A percentile compares a stretch with the other conserved stretches of the same genome.
Evolutionary conservation across 2,113 vertebrate species (phyloP).

Genomic region (Hemiscyllium ocellatum): DNA sequence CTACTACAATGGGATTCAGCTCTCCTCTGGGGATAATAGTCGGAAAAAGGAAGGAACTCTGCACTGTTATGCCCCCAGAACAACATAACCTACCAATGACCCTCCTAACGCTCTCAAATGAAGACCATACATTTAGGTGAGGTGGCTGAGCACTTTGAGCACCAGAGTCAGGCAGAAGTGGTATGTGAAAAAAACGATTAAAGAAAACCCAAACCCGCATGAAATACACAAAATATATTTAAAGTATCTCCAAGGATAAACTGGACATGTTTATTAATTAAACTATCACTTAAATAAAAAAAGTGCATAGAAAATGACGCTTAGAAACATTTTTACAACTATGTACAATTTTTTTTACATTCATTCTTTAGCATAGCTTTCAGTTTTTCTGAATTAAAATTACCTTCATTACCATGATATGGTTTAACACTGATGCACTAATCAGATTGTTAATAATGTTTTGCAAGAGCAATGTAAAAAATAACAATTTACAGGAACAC

Average conservation of each 20-base stretch:
- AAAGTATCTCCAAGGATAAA: constrained; percentile 62
- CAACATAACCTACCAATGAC: not conserved
- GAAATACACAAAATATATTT: constrained; percentile 33
- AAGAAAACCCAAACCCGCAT: not conserved
- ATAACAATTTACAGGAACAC: constrained; percentile 39
- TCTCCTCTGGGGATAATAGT: not conserved
- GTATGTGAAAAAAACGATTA: not conserved
- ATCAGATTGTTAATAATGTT: constrained; percentile 50
- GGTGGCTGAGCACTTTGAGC: not conserved
- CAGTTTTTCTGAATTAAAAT: constrained; percentile 64
- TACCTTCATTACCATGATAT: constrained; percentile 85
- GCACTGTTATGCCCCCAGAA: not conserved
- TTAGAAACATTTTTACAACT: constrained; percentile 99
- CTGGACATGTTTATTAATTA: constrained; percentile 99
- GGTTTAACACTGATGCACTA: constrained; percentile 87
- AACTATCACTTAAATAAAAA: constrained; percentile 99
- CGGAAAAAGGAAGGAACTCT: not conserved
- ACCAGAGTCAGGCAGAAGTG: not conserved
- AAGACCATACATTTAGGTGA: not conserved
- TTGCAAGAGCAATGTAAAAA: constrained; percentile 61
- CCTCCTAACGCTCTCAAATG: not conserved
- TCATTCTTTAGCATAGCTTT: constrained; percentile 96
- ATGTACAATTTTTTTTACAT: constrained; percentile 99
- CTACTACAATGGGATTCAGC: not conserved
- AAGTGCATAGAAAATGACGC: constrained; percentile 99